Conservation (phyloP, 2,888 invertebrate genomes). For the Apeira syringaria region DNA sequence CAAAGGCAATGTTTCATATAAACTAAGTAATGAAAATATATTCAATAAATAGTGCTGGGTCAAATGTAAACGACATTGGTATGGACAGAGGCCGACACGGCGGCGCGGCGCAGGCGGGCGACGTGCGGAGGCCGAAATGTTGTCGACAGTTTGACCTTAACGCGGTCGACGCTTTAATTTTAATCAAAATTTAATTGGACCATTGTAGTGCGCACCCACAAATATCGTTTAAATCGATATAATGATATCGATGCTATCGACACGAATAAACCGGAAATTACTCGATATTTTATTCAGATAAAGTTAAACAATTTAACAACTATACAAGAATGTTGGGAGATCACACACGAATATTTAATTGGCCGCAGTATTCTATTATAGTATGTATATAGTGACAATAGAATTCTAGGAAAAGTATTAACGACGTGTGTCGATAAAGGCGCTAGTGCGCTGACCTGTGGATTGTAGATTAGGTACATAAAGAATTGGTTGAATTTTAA, state of each 20-base stretch:
- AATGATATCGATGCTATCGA: neutral
- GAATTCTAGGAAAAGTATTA: too few species aligned
- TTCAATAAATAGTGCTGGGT: conserved; percentile 13
- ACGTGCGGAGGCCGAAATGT: conserved; percentile 60
- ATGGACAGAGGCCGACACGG: conserved; percentile 41
- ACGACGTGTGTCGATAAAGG: too few species aligned
- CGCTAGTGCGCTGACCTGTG: too few species aligned
- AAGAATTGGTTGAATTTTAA: too few species aligned
- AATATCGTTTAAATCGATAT: neutral
- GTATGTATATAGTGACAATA: too few species aligned
- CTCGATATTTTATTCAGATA: conserved; percentile 8
- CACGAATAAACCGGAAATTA: conserved; percentile 10
- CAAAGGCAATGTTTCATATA: too few species aligned
- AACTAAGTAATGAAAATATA: too few species aligned
- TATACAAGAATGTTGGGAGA: too few species aligned
- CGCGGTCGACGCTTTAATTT: conserved; percentile 47
- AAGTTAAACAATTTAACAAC: too few species aligned
- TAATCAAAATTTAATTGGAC: conserved; percentile 47
- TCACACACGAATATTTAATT: too few species aligned
- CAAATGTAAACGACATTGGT: conserved; percentile 46
- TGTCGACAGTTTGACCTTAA: conserved; percentile 50
- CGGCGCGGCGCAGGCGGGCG: conserved; percentile 41
- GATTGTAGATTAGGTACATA: too few species aligned
- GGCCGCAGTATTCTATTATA: too few species aligned
- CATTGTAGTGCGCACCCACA: conserved; percentile 26